phyloP scores from a whole-genome alignment of 1,140 invertebrate species.

The Heliconius nattereri region DNA sequence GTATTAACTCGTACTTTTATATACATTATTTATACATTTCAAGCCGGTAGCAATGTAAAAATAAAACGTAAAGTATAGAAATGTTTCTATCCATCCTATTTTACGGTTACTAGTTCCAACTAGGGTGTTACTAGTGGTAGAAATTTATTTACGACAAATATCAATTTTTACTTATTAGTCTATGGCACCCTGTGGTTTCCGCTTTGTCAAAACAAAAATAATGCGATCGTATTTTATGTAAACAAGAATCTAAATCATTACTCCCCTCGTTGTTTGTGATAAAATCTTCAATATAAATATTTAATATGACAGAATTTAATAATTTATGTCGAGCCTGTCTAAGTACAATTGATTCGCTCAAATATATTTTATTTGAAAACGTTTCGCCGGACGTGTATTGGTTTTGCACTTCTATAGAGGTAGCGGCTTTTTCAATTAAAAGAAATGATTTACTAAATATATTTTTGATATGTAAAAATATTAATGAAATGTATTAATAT shows the following conservation, averaged over 20 bases:
- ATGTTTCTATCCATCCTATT: too few species aligned
- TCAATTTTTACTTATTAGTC: neutral
- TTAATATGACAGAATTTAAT: slow-evolving; percentile 42
- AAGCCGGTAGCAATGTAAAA: too few species aligned
- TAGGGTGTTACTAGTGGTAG: too few species aligned
- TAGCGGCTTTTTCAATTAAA: slow-evolving; percentile 28
- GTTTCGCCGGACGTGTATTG: slow-evolving; percentile 56
- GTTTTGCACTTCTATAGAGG: slow-evolving; percentile 68
- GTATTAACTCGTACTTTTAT: too few species aligned
- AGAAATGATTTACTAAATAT: neutral
- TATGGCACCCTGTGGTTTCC: too few species aligned
- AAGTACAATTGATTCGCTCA: slow-evolving; percentile 48
- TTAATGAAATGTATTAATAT: slow-evolving; percentile 26
- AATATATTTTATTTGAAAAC: slow-evolving; percentile 58
- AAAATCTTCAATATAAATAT: neutral
- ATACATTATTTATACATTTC: too few species aligned
- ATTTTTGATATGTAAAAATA: too few species aligned
- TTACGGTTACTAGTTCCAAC: too few species aligned
- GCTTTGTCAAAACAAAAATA: slow-evolving; percentile 2
- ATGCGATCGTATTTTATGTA: neutral
- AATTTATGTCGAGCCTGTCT: slow-evolving; percentile 67
- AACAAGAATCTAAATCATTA: neutral
- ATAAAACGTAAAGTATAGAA: too few species aligned
- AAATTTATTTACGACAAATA: too few species aligned
- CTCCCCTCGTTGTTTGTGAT: neutral